A percentile compares a stretch with the other conserved stretches of the same genome.
Evolutionary conservation across 2,888 invertebrate species (phyloP).

Genomic region (Drosophila fungiperda): DNA sequence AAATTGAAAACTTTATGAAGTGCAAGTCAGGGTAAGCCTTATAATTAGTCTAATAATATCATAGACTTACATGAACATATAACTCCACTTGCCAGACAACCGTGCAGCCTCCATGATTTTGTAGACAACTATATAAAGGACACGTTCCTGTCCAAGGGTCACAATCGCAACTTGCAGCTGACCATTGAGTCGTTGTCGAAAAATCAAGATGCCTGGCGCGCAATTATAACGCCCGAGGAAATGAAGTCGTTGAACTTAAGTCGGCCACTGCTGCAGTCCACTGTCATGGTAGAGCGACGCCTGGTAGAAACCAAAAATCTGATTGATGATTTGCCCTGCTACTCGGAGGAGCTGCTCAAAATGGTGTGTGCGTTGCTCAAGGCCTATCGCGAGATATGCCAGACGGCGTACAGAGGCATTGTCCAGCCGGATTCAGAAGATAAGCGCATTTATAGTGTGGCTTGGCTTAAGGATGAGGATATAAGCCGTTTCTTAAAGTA

Average conservation of each 20-base stretch:
- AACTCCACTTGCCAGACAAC: constrained; percentile 84
- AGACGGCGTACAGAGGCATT: constrained; percentile 90
- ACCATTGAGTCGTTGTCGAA: constrained; percentile 90
- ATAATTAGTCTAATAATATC: not conserved
- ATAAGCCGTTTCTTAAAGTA: constrained; percentile 96
- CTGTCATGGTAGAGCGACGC: constrained; percentile 89
- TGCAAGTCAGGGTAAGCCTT: constrained; percentile 86
- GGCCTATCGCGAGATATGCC: constrained; percentile 91
- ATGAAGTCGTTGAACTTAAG: constrained; percentile 88
- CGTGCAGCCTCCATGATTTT: constrained; percentile 93
- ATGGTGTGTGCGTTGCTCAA: constrained; percentile 90
- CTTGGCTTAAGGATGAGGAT: constrained; percentile 97
- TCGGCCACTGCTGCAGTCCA: constrained; percentile 90
- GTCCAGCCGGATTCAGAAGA: constrained; percentile 92
- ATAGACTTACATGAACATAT: not conserved
- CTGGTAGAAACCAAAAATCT: constrained; percentile 88
- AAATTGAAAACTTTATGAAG: constrained; percentile 90
- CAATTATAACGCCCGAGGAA: constrained; percentile 89
- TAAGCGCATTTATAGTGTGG: constrained; percentile 91
- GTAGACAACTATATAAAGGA: constrained; percentile 94
- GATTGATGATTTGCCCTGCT: constrained; percentile 90
- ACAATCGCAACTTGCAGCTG: constrained; percentile 86
- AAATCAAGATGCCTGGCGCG: constrained; percentile 92
- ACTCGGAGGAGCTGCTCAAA: constrained; percentile 90
- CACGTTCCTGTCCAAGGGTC: constrained; percentile 92